Base-by-base conservation (phyloP, 2,797 vertebrate species). In the Helicolenus hilgendorfi region DNA sequence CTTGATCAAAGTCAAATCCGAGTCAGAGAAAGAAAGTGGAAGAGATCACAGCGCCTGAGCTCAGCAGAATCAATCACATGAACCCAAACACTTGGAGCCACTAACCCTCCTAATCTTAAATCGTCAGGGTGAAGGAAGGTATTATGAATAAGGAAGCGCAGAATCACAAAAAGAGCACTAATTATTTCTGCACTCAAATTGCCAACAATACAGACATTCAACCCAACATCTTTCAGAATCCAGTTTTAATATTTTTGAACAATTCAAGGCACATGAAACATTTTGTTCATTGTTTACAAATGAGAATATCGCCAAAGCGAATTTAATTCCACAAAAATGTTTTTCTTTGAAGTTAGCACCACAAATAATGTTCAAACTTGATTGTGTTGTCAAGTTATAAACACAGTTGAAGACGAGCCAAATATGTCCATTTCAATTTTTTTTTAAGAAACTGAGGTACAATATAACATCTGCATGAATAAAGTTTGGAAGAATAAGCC, bases 211-310 rank as follows among this genome's bases (percentile, higher is more conserved):
- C 94, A 98, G 94, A 97, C 96, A 93, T 97, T 92, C 95, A 97
- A 93, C 81, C 97, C 97, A 91, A 95, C 97, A 95, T 92, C 95
- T 94, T 93, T 98, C 95, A 94, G 91, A 98, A 97, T 98, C 96
- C 95, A 97, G 95, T 96, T 98, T 98, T 97, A 97, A 97, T 98
- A 97, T 92, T 95, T 49, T 94, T 94, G 93, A 94, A 95, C 93
- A 95, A 96, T 84, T 95, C 89, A 96, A 98, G 97, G 95, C 96
- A 97, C 95, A 96, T 86, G 93, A 97, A 97, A 88, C 97, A 94
- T 91, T 92, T 89, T 78, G 41, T 88, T 94, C 88, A 94, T 70
- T 94, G 86, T 96, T 96, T 91, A 96, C 95, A 96, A 92, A 96
- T 89, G 94, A 85, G 90, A 27, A 56, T 11, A 29, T 55, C 89